A percentile compares a stretch with the other conserved stretches of the same genome.
Evolutionary conservation across 2,113 vertebrate species (phyloP).

Genomic region (Bagarius yarrelli): DNA sequence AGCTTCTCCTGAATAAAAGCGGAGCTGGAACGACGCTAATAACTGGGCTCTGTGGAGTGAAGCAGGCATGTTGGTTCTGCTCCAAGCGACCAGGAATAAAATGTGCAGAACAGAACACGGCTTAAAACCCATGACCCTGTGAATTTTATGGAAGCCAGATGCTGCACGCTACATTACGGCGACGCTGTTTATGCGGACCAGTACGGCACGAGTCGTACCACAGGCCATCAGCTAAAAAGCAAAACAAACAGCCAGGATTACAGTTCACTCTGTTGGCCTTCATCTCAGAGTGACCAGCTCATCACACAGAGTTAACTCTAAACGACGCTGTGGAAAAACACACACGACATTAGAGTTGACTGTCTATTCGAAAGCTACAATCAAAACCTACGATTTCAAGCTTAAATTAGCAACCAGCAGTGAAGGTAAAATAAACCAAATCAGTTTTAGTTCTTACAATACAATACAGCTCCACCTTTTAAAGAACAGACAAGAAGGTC

Average conservation of each 20-base stretch:
- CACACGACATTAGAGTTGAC: no score
- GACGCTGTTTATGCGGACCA: background rate
- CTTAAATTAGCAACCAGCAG: no score
- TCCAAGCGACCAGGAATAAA: constrained; percentile 21
- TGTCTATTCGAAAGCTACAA: no score
- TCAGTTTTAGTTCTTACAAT: no score
- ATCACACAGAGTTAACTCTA: no score
- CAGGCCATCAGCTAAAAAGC: no score
- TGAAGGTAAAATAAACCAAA: no score
- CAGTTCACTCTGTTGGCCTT: background rate
- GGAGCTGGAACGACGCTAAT: background rate
- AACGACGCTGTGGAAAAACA: background rate
- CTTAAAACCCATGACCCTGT: no score
- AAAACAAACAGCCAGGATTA: background rate
- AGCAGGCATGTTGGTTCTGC: background rate
- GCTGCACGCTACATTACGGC: background rate
- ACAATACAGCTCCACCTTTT: no score
- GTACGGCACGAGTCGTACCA: background rate
- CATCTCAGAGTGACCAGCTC: background rate
- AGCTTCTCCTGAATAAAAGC: background rate
- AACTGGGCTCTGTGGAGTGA: constrained; percentile 13
- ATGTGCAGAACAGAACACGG: background rate
- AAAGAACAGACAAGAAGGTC: no score
- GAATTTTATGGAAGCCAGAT: constrained; percentile 1
- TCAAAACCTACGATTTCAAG: no score